phyloP scores from a whole-genome alignment of 2,888 invertebrate species.

The Leucozona laternaria region DNA sequence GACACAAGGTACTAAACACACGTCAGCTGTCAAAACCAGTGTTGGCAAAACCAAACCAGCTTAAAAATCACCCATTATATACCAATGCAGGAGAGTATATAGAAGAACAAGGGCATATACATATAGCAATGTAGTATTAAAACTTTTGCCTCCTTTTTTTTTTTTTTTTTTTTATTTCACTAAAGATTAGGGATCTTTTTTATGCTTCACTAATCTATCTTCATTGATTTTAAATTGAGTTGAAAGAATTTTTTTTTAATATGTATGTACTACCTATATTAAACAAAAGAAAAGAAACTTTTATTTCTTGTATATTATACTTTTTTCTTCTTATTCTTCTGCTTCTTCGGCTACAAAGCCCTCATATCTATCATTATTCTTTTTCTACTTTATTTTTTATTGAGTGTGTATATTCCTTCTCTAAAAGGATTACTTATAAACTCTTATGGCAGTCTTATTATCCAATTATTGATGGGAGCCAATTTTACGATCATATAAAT shows the following conservation, averaged over 20 bases:
- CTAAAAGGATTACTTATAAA: slow-evolving; percentile 57
- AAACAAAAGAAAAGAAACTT: slow-evolving; percentile 41
- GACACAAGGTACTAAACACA: no score
- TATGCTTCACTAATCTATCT: slow-evolving; percentile 61
- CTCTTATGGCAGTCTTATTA: slow-evolving; percentile 68
- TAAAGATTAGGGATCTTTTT: slow-evolving; percentile 53
- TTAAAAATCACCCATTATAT: no score
- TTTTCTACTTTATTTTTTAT: slow-evolving; percentile 27
- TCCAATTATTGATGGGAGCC: slow-evolving; percentile 73
- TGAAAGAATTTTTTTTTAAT: slow-evolving; percentile 52
- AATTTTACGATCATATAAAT: slow-evolving; percentile 62
- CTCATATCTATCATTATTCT: slow-evolving; percentile 14
- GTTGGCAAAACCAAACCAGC: no score
- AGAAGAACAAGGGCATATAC: no score
- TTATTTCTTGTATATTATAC: slow-evolving; percentile 15
- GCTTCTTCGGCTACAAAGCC: background rate
- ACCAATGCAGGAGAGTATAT: no score
- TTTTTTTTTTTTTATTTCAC: slow-evolving; percentile 51
- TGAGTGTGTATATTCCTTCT: slow-evolving; percentile 29
- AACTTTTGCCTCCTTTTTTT: slow-evolving; percentile 9
- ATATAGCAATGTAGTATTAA: background rate
- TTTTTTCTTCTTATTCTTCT: background rate
- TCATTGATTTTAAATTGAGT: slow-evolving; percentile 75
- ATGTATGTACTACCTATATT: no score
- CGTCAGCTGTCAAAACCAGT: no score